Evolutionary conservation across 2,113 vertebrate species (phyloP).

Genomic region (Macquaria australasica): DNA sequence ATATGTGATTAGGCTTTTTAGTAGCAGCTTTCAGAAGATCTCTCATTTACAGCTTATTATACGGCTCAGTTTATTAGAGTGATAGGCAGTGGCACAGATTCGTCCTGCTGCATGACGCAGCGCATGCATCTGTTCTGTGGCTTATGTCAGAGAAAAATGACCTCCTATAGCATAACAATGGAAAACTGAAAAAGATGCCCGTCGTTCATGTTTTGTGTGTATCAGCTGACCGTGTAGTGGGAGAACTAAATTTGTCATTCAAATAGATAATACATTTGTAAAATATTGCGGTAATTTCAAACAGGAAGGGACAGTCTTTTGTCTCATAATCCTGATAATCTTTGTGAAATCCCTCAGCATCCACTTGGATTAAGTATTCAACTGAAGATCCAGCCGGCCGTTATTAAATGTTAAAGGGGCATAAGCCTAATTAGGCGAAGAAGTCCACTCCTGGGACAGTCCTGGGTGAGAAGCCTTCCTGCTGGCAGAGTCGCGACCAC

Average conservation of each 20-base stretch:
- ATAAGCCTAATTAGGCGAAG: slow-evolving; percentile 82
- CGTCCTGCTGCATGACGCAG: slow-evolving; percentile 31
- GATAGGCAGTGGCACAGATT: slow-evolving; percentile 61
- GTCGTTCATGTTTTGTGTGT: neutral
- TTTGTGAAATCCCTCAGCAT: slow-evolving; percentile 79
- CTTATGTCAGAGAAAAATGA: slow-evolving; percentile 12
- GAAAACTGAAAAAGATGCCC: slow-evolving; percentile 8
- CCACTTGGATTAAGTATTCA: slow-evolving; percentile 80
- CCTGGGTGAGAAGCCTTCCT: slow-evolving; percentile 73
- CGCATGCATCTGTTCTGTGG: slow-evolving; percentile 55
- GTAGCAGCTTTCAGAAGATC: slow-evolving; percentile 62
- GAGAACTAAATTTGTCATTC: slow-evolving; percentile 29
- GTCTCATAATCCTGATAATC: slow-evolving; percentile 83
- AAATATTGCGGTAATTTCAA: slow-evolving; percentile 51
- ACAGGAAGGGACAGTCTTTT: slow-evolving; percentile 72
- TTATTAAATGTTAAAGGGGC: slow-evolving; percentile 84
- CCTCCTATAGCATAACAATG: slow-evolving; percentile 41
- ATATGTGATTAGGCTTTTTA: slow-evolving; percentile 74
- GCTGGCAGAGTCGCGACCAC: slow-evolving; percentile 74
- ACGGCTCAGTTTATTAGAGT: slow-evolving; percentile 48
- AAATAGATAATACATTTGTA: neutral
- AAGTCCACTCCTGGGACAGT: slow-evolving; percentile 77
- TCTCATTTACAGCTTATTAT: slow-evolving; percentile 72
- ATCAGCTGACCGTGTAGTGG: neutral
- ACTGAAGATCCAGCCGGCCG: slow-evolving; percentile 75